Conservation (phyloP, 2,888 invertebrate genomes). For the Drosophila diplacantha region DNA sequence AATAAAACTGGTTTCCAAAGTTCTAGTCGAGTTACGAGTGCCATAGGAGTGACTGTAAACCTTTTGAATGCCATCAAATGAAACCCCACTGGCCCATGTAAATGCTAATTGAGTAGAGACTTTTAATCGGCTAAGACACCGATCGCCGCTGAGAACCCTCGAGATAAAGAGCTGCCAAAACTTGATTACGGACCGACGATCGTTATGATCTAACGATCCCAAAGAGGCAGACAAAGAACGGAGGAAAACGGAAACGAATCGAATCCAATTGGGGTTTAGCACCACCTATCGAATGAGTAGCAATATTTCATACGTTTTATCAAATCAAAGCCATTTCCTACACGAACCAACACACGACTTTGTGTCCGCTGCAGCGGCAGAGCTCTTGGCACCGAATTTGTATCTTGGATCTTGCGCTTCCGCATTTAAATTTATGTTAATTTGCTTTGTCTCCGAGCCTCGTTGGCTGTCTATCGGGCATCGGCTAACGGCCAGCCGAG, state of each 20-base stretch:
- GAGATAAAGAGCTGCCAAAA: conserved; percentile 34
- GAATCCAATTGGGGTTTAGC: conserved; percentile 26
- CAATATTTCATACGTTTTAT: conserved; percentile 26
- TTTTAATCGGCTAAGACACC: neutral
- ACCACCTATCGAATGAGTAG: conserved; percentile 31
- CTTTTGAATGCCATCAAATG: conserved; percentile 1
- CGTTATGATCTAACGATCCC: conserved; percentile 6
- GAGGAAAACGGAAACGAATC: conserved; percentile 35
- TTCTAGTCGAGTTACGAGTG: conserved; percentile 15
- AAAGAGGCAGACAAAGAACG: conserved; percentile 28
- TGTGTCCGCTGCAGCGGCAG: conserved; percentile 12
- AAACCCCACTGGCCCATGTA: conserved; percentile 11
- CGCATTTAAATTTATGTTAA: conserved; percentile 56
- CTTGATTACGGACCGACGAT: conserved; percentile 42
- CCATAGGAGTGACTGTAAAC: neutral
- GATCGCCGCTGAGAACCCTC: conserved; percentile 24
- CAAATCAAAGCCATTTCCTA: conserved; percentile 43
- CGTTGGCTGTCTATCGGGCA: neutral
- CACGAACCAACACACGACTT: conserved; percentile 15
- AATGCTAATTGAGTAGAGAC: conserved; percentile 18
- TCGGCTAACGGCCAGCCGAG: conserved; percentile 11
- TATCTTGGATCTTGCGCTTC: conserved; percentile 44
- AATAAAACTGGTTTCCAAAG: conserved; percentile 23
- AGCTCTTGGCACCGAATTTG: conserved; percentile 26
- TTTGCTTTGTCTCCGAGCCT: conserved; percentile 20